Base-by-base conservation (phyloP, 1,140 invertebrate genomes). In the Pseudomyrmex dendroicus region DNA sequence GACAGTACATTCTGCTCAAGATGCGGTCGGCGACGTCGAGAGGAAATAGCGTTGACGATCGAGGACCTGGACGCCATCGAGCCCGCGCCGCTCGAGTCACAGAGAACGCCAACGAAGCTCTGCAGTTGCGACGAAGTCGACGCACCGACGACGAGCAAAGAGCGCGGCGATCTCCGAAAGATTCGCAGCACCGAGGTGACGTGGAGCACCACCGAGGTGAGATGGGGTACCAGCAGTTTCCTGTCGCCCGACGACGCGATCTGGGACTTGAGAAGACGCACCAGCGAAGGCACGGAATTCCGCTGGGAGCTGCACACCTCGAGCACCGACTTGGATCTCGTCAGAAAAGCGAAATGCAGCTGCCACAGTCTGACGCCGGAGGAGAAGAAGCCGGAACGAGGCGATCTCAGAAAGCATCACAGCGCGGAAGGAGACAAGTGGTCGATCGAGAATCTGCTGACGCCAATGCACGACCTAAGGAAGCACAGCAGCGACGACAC, bases 401-500 rank as follows among this genome's bases (percentile, higher is more conserved):
- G 92, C 1, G 93, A 94, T 62, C 90, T 94, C 7, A 86, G 93
- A 44, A 94, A 94, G 73, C 94, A 94, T 59, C 94, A 94, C 84
- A 94, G 93, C 77, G 93, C 93, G 13, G 94, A 94, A 62, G 90
- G 85, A 12, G 94, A 94, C 84, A 94, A 93, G 56, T 94, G 94
- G 93, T 92, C 92, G 35, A 50, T 92, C 8, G 91, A 91, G 85
- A 84, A 84, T 68, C 78, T 80, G 82, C 80, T 73, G 54, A 84
- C 85, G 44, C 91, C 89, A 50, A 91, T 90, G 50, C 91, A 93
- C 84, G 93, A 94, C 62, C 86, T 94, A 9, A 86, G 93, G 9
- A 94, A 94, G 62, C 94, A 94, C 78, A 90, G 91, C 63, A 94
- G 94, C 86, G 92, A 94, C 59, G 93, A 94, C 22, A 92, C 92